A percentile compares a stretch with the other conserved stretches of the same genome.
Conservation (phyloP, 23 tunicate genomes). For the Phallusia fumigata region DNA sequence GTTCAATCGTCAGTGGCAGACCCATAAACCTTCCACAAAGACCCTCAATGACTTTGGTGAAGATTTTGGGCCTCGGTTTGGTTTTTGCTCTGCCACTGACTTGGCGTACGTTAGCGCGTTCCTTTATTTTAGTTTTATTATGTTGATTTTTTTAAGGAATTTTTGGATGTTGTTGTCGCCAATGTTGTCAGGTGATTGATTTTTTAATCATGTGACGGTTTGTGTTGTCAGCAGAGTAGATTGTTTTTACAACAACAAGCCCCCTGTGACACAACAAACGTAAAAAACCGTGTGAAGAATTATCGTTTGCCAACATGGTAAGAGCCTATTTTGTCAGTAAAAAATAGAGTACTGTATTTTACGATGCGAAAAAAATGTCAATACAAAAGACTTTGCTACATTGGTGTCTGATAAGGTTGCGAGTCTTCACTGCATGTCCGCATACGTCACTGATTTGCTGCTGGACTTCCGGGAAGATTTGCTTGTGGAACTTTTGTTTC, state of each 20-base stretch:
- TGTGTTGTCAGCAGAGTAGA: neutral
- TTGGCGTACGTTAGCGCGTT: neutral
- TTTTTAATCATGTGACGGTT: neutral
- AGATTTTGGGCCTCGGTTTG: too few relatives aligned
- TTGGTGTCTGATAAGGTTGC: neutral
- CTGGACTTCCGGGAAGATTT: neutral
- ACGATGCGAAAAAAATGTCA: neutral
- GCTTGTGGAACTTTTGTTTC: neutral
- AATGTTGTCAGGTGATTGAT: too few relatives aligned
- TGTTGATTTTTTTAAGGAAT: neutral
- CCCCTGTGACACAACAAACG: too few relatives aligned
- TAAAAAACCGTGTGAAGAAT: too few relatives aligned
- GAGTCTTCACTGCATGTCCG: neutral
- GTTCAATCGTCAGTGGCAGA: too few relatives aligned
- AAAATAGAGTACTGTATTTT: neutral
- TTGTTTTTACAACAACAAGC: neutral
- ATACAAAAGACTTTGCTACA: neutral
- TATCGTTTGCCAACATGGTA: too few relatives aligned
- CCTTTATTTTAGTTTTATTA: neutral
- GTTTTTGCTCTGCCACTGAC: too few relatives aligned
- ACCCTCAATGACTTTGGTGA: too few relatives aligned
- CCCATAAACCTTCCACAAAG: too few relatives aligned
- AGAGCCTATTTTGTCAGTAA: neutral
- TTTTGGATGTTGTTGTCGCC: too few relatives aligned
- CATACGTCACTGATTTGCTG: neutral